A percentile compares a stretch with the other conserved stretches of the same genome.
Evolutionary conservation across 2,888 invertebrate species (phyloP).

Genomic region (Lithophane ornitopus): DNA sequence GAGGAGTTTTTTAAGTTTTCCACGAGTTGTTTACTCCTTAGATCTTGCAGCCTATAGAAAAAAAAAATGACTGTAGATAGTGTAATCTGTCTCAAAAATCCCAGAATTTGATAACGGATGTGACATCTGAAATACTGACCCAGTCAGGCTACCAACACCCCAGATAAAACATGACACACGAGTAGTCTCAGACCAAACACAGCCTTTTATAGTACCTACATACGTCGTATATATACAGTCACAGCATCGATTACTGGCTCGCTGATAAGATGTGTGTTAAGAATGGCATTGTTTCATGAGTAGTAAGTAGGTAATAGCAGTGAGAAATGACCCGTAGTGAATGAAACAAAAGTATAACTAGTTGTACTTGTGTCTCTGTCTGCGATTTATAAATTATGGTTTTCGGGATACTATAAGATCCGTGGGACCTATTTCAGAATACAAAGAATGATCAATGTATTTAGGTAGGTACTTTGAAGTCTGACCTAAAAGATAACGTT

Average conservation of each 20-base stretch:
- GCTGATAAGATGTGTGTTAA: constrained; percentile 2
- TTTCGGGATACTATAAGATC: too few species aligned
- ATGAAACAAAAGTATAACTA: not conserved
- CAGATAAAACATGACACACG: not conserved
- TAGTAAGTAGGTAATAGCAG: not conserved
- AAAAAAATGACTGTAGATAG: not conserved
- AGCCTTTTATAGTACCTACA: not conserved
- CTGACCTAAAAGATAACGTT: too few species aligned
- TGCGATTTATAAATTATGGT: not conserved
- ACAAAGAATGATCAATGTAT: too few species aligned
- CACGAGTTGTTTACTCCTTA: not conserved
- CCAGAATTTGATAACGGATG: not conserved
- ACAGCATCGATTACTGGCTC: not conserved
- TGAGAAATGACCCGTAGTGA: not conserved
- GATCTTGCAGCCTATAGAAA: not conserved
- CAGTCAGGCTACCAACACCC: not conserved
- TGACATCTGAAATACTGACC: not conserved
- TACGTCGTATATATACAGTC: not conserved
- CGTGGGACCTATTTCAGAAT: too few species aligned
- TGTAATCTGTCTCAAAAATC: not conserved
- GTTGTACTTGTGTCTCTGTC: not conserved
- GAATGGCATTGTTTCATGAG: constrained; percentile 10
- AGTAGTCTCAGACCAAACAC: not conserved
- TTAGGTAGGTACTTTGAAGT: too few species aligned
- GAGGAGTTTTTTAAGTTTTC: not conserved